A percentile compares a stretch with the other conserved stretches of the same genome.
Conservation (phyloP, 2,888 invertebrate species). For the Trichacis sp. region DNA sequence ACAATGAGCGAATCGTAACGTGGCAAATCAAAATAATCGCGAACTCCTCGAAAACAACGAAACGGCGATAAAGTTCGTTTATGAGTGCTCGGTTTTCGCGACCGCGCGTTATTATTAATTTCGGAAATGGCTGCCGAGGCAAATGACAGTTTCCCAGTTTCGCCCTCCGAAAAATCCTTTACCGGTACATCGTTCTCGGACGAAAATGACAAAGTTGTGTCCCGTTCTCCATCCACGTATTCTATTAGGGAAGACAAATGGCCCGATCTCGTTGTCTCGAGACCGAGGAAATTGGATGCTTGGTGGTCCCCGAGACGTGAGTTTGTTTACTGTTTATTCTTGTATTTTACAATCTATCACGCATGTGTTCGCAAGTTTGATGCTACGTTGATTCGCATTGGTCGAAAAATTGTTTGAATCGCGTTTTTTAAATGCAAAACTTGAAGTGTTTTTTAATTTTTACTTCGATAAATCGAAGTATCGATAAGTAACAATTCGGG, state of each 20-base stretch:
- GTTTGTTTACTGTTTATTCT: too few species aligned
- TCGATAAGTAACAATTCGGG: constrained; percentile 4
- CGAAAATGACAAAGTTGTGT: constrained; percentile 68
- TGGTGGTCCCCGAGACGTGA: constrained; percentile 68
- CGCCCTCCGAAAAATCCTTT: constrained; percentile 66
- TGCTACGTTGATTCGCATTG: too few species aligned
- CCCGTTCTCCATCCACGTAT: constrained; percentile 73
- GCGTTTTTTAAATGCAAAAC: too few species aligned
- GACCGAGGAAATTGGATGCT: constrained; percentile 64
- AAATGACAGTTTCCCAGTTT: constrained; percentile 63
- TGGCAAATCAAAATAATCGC: constrained; percentile 1
- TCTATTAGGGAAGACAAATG: constrained; percentile 71
- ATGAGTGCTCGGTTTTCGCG: constrained; percentile 26
- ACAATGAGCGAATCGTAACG: not conserved
- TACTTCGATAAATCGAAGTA: not conserved
- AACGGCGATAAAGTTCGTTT: not conserved
- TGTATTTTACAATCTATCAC: too few species aligned
- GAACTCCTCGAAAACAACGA: too few species aligned
- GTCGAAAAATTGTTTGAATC: too few species aligned
- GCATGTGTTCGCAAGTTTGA: too few species aligned
- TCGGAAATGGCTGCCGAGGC: constrained; percentile 64
- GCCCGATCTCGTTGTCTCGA: constrained; percentile 66
- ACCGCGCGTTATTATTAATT: constrained; percentile 15
- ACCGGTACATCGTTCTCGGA: constrained; percentile 69
- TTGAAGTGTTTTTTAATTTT: too few species aligned